These are phyloP conservation scores for Brotula barbata DNA, from an alignment of 2,797 vertebrate genomes.

Conservation along the genomic window DNA sequence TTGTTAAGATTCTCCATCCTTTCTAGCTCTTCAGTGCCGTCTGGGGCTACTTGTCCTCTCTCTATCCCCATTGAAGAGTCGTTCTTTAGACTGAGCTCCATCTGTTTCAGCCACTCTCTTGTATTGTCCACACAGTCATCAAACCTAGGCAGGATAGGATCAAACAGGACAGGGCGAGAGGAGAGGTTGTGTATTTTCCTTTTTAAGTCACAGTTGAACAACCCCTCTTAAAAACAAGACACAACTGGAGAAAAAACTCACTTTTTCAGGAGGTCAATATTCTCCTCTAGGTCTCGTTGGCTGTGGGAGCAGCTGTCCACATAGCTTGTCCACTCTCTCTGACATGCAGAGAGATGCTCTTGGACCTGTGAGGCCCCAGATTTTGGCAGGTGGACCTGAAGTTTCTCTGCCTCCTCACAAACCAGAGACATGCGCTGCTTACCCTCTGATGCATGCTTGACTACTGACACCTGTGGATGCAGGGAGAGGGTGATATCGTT, in stretches of 20 bases:
- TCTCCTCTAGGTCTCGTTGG: constrained; percentile 84
- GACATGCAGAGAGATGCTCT: constrained; percentile 84
- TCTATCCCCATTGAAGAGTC: constrained; percentile 80
- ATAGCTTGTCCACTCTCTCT: constrained; percentile 85
- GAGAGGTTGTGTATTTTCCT: not conserved
- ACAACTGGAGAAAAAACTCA: constrained; percentile 44
- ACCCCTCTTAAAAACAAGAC: constrained; percentile 15
- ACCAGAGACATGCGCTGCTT: constrained; percentile 81
- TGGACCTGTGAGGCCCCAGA: constrained; percentile 81
- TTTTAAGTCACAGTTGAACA: constrained; percentile 16
- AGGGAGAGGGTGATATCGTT: not conserved
- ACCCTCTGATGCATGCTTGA: constrained; percentile 80
- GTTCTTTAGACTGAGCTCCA: constrained; percentile 84
- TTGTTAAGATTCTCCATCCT: constrained; percentile 88
- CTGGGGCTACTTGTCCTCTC: constrained; percentile 80
- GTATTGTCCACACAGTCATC: constrained; percentile 83
- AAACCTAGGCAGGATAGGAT: constrained; percentile 77
- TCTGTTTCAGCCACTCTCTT: constrained; percentile 86
- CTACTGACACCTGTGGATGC: constrained; percentile 75
- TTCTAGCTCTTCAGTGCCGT: constrained; percentile 86
- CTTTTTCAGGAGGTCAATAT: constrained; percentile 79
- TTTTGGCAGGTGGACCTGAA: constrained; percentile 85
- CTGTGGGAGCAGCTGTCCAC: constrained; percentile 82
- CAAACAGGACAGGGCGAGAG: not conserved
- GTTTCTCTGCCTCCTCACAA: constrained; percentile 84